phyloP scores from a whole-genome alignment of 2,888 invertebrate species.

The Netelia virgata region DNA sequence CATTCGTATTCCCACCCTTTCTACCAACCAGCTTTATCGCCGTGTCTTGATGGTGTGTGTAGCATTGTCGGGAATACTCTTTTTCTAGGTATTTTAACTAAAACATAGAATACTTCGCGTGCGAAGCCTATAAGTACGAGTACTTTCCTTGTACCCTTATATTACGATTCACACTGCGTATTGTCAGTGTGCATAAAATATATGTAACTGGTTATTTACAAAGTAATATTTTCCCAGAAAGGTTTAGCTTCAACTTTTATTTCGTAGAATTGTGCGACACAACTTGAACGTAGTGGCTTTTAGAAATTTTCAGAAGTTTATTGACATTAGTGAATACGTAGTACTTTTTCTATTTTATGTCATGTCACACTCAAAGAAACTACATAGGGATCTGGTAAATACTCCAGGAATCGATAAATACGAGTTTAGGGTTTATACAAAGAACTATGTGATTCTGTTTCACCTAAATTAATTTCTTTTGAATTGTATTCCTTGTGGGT shows the following conservation, averaged over 20 bases:
- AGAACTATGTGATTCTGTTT: too few species aligned
- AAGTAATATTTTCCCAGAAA: background rate
- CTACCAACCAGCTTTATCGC: slow-evolving; percentile 11
- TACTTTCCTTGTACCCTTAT: background rate
- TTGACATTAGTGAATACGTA: too few species aligned
- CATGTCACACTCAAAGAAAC: too few species aligned
- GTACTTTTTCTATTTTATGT: too few species aligned
- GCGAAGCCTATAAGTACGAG: background rate
- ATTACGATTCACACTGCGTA: background rate
- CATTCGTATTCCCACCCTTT: slow-evolving; percentile 6
- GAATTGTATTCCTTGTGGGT: background rate
- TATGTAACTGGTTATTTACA: background rate
- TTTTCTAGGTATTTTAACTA: slow-evolving; percentile 9
- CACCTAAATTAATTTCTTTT: background rate
- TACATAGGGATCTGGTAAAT: too few species aligned
- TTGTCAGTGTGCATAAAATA: background rate
- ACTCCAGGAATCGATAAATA: too few species aligned
- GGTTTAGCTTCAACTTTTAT: background rate
- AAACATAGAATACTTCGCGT: slow-evolving; percentile 6
- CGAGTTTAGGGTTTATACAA: too few species aligned
- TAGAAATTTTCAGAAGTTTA: too few species aligned
- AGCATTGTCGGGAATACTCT: background rate
- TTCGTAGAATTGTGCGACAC: background rate
- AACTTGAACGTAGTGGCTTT: too few species aligned
- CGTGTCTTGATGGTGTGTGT: slow-evolving; percentile 14